Evolutionary conservation across 2,888 invertebrate species (phyloP).

Genomic region (Liopterus haemorrhoidalis): DNA sequence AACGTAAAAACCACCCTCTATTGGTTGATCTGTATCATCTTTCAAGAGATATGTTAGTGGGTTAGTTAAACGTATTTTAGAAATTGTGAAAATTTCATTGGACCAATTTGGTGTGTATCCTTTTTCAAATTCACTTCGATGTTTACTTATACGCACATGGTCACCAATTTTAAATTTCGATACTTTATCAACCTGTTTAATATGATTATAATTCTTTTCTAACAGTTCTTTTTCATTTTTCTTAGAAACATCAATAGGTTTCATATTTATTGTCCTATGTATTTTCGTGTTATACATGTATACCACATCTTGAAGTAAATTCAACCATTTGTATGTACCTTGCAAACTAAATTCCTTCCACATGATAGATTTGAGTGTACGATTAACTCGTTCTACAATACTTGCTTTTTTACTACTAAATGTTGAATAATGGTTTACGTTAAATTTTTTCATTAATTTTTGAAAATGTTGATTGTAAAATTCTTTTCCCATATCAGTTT

Average conservation of each 20-base stretch:
- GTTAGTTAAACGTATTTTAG: conserved; percentile 30
- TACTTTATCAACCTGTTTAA: too few relatives aligned
- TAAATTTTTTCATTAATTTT: conserved; percentile 29
- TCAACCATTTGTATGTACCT: too few relatives aligned
- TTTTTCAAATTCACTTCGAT: conserved; percentile 30
- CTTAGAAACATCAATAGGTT: conserved; percentile 15
- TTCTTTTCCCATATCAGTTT: conserved; percentile 35
- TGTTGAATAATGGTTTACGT: conserved; percentile 27
- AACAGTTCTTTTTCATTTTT: conserved; percentile 6
- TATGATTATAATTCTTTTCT: too few relatives aligned
- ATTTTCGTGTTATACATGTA: conserved; percentile 19
- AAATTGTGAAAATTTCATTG: conserved; percentile 35
- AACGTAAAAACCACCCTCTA: conserved; percentile 36
- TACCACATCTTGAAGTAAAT: conserved; percentile 18
- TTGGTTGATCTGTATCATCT: conserved; percentile 33
- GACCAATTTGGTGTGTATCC: conserved; percentile 36
- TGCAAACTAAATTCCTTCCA: too few relatives aligned
- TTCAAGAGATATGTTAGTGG: conserved; percentile 31
- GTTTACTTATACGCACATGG: conserved; percentile 30
- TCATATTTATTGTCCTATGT: conserved; percentile 16
- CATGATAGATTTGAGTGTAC: conserved; percentile 25
- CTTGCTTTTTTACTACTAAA: conserved; percentile 28
- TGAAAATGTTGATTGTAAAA: conserved; percentile 34
- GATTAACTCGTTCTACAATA: conserved; percentile 27
- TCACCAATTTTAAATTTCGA: conserved; percentile 33